Evolutionary conservation across 1,140 invertebrate species (phyloP).

Genomic region (Rhyacophila brunnea): DNA sequence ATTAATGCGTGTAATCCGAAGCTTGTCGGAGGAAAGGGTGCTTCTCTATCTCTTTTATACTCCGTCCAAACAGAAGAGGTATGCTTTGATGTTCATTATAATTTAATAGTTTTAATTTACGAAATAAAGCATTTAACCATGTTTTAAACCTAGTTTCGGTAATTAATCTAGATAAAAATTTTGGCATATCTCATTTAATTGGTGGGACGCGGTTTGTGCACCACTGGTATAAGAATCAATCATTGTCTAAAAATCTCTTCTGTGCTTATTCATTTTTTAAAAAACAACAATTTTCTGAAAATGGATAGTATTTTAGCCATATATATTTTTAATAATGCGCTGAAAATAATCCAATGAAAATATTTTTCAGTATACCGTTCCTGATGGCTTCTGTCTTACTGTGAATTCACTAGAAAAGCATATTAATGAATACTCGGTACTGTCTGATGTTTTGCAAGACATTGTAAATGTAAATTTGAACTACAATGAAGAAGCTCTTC

Average conservation of each 20-base stretch:
- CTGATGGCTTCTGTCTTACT: conserved; percentile 63
- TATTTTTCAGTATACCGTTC: conserved; percentile 48
- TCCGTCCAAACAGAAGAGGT: conserved; percentile 51
- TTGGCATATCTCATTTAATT: no score
- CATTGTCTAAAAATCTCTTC: background rate
- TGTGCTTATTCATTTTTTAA: background rate
- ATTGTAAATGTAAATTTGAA: conserved; percentile 44
- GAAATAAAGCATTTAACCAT: no score
- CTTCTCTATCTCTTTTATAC: conserved; percentile 63
- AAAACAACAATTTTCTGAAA: background rate
- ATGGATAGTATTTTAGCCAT: background rate
- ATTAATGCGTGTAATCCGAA: conserved; percentile 45
- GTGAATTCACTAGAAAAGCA: conserved; percentile 57
- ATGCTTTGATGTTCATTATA: no score
- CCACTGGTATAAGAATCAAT: no score
- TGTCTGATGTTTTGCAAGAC: conserved; percentile 44
- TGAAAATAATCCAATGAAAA: background rate
- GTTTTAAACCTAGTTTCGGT: no score
- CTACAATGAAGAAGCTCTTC: conserved; percentile 44
- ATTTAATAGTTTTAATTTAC: no score
- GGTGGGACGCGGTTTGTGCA: no score
- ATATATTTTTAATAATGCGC: no score
- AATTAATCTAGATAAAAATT: no score
- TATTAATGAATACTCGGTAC: conserved; percentile 43
- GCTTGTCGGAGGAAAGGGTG: conserved; percentile 72